These are phyloP conservation scores for Megamerina dolium DNA, from an alignment of 2,888 invertebrate species.

Conservation along the genomic window DNA sequence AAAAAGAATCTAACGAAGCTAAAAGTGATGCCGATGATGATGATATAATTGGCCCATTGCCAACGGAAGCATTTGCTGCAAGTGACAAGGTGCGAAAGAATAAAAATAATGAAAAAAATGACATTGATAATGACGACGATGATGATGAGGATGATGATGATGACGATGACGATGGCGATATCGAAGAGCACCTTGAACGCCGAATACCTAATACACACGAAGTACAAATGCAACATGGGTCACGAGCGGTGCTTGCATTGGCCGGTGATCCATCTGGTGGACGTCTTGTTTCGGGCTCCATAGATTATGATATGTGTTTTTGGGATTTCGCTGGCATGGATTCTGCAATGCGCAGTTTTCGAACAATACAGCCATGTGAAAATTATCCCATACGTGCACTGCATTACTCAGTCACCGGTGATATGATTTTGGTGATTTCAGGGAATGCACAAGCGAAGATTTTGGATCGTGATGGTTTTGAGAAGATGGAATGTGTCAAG, in stretches of 20 bases:
- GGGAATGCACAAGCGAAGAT: conserved; percentile 92
- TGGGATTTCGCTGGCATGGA: conserved; percentile 99
- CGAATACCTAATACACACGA: conserved; percentile 71
- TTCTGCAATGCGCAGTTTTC: conserved; percentile 80
- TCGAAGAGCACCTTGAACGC: conserved; percentile 47
- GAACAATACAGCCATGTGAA: conserved; percentile 91
- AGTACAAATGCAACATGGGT: conserved; percentile 83
- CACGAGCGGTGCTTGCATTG: conserved; percentile 82
- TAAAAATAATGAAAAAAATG: conserved; percentile 9
- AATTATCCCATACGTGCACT: conserved; percentile 82
- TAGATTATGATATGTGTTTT: conserved; percentile 93
- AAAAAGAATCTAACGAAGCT: conserved; percentile 11
- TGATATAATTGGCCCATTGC: conserved; percentile 39
- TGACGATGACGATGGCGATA: conserved; percentile 54
- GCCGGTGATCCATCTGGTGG: conserved; percentile 93
- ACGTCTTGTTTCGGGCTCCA: conserved; percentile 77
- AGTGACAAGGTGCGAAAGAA: neutral
- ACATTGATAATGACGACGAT: conserved; percentile 29
- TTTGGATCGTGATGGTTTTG: conserved; percentile 89
- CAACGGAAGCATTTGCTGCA: too few species aligned
- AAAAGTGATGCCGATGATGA: conserved; percentile 25
- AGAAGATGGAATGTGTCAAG: conserved; percentile 86
- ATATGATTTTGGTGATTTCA: conserved; percentile 84
- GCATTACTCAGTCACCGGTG: conserved; percentile 91
- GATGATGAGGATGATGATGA: conserved; percentile 52